phyloP scores from a whole-genome alignment of 2,888 invertebrate genomes.

The Drosophila colorata region DNA sequence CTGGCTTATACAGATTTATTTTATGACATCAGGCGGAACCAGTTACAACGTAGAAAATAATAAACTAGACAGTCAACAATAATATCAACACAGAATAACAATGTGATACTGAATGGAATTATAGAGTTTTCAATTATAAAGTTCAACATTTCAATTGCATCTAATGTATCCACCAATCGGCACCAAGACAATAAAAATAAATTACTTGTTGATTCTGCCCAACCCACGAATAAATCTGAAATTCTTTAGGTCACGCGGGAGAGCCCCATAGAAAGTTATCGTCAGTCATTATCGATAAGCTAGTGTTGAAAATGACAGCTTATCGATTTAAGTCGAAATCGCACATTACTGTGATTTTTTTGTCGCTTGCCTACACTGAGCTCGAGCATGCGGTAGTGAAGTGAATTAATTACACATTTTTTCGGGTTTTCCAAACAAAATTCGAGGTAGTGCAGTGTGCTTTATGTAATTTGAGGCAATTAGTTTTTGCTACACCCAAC shows the following conservation, averaged over 20 bases:
- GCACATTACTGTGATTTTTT: slow-evolving; percentile 32
- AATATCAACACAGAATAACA: too few species aligned
- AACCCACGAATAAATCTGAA: too few species aligned
- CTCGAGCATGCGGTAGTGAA: slow-evolving; percentile 62
- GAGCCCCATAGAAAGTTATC: background rate
- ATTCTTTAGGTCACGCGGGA: background rate
- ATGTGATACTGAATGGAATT: too few species aligned
- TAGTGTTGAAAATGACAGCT: slow-evolving; percentile 28
- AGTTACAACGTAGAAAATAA: too few species aligned
- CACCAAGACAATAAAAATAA: too few species aligned
- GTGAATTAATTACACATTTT: slow-evolving; percentile 52
- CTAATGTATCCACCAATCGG: too few species aligned
- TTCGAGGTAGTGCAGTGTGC: slow-evolving; percentile 53
- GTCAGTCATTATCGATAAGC: background rate
- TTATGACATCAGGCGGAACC: too few species aligned
- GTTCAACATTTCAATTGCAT: too few species aligned
- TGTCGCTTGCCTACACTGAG: slow-evolving; percentile 54
- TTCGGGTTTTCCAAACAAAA: slow-evolving; percentile 51
- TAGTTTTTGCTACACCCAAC: slow-evolving; percentile 23
- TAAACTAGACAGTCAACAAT: too few species aligned
- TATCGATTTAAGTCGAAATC: slow-evolving; percentile 22
- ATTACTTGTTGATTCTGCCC: too few species aligned
- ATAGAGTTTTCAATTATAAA: too few species aligned
- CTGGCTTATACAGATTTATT: too few species aligned
- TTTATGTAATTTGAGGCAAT: slow-evolving; percentile 56